A percentile compares a stretch with the other conserved stretches of the same genome.
Evolutionary conservation across 2,113 vertebrate species (phyloP).

Genomic region (Ailurus styani): DNA sequence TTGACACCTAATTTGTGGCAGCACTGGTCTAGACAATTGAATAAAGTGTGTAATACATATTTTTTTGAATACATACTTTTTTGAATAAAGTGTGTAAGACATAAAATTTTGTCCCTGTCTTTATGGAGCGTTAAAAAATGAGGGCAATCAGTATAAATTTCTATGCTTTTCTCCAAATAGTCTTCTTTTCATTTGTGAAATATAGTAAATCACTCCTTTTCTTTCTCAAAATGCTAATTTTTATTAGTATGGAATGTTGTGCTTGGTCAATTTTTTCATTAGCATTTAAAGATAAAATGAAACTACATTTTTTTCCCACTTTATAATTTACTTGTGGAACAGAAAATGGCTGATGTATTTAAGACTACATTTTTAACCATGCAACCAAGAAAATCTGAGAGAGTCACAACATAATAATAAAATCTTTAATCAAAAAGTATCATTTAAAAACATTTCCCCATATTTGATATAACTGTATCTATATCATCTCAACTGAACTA

Average conservation of each 20-base stretch:
- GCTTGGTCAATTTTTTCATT: background rate
- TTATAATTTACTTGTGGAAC: background rate
- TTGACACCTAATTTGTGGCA: background rate
- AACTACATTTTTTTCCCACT: background rate
- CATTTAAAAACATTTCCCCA: background rate
- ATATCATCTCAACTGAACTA: background rate
- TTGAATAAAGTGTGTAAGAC: background rate
- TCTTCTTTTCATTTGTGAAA: background rate
- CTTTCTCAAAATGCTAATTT: background rate
- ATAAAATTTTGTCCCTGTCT: background rate
- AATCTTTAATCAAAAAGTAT: background rate
- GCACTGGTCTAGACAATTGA: background rate
- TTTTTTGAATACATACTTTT: too few species aligned
- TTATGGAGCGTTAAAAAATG: background rate
- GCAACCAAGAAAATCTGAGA: constrained; percentile 17
- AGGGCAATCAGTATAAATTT: background rate
- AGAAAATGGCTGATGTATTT: background rate
- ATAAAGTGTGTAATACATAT: too few species aligned
- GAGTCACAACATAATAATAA: background rate
- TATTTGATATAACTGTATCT: background rate
- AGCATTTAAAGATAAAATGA: background rate
- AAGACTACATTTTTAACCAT: background rate
- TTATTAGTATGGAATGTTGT: background rate
- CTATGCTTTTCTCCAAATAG: background rate
- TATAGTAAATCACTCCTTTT: background rate